These are phyloP conservation scores for Enoplolaimus lenunculus DNA, from an alignment of 2,888 invertebrate genomes.

Conservation along the genomic window DNA sequence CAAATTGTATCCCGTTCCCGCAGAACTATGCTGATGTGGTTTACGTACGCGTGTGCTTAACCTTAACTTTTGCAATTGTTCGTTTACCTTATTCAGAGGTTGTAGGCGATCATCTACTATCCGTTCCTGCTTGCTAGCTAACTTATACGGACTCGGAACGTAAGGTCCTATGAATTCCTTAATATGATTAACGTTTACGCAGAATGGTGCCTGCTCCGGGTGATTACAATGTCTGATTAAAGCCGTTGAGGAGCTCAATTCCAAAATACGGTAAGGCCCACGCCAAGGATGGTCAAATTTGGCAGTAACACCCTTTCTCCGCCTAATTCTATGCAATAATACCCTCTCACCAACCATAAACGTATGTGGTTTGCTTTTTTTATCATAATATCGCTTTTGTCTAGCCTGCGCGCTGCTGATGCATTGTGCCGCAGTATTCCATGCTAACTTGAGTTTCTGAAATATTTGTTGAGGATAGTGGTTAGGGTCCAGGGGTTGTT, in stretches of 20 bases:
- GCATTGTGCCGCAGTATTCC: neutral
- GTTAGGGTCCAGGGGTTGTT: no score
- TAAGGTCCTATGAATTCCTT: neutral
- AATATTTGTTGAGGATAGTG: neutral
- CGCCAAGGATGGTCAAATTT: conserved; percentile 5
- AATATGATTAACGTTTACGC: neutral
- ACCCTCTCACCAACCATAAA: conserved; percentile 2
- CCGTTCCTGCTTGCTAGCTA: no score
- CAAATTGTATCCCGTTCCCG: no score
- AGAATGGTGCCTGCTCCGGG: neutral
- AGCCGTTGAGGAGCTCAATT: neutral
- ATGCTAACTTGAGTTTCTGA: neutral
- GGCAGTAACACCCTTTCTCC: no score
- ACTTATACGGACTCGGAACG: no score
- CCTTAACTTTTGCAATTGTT: no score
- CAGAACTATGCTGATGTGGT: no score
- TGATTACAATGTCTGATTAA: neutral
- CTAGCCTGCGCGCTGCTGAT: no score
- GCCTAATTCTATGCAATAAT: no score
- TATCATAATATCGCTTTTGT: conserved; percentile 9
- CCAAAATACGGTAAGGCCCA: conserved; percentile 5
- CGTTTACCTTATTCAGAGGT: no score
- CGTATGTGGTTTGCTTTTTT: neutral
- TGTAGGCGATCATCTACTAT: no score
- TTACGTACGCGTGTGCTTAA: no score